Conservation (phyloP, 1,140 invertebrate genomes). For the Venturia canescens region DNA sequence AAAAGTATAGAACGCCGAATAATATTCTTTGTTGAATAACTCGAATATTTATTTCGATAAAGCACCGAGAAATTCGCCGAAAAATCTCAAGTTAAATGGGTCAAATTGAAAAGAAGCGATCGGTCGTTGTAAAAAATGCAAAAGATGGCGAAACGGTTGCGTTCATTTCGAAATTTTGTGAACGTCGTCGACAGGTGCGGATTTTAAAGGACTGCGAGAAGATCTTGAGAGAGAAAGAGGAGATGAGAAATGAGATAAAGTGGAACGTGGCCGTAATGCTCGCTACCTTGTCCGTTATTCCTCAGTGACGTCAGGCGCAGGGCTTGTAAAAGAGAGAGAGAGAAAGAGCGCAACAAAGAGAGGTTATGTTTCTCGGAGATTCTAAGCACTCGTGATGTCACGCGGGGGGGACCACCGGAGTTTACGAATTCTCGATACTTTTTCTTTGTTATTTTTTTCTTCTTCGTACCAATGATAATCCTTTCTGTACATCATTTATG, state of each 20-base stretch:
- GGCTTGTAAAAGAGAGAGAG: constrained; percentile 15
- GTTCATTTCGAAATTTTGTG: not conserved
- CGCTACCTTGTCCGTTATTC: constrained; percentile 63
- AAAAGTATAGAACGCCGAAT: too few relatives aligned
- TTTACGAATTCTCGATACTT: not conserved
- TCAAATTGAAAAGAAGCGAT: too few relatives aligned
- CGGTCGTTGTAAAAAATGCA: too few relatives aligned
- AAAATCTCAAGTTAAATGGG: too few relatives aligned
- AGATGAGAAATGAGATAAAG: constrained; percentile 52
- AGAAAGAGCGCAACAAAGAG: not conserved
- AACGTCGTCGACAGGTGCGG: constrained; percentile 8
- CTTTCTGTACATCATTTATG: not conserved
- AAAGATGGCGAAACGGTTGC: too few relatives aligned
- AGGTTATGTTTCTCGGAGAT: not conserved
- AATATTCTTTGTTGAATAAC: too few relatives aligned
- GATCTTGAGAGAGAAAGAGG: not conserved
- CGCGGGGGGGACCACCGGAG: constrained; percentile 8
- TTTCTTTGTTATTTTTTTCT: not conserved
- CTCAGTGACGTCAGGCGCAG: constrained; percentile 57
- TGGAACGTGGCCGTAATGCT: constrained; percentile 57
- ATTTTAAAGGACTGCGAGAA: constrained; percentile 8
- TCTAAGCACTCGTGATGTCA: constrained; percentile 19
- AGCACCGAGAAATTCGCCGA: too few relatives aligned
- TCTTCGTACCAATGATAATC: not conserved
- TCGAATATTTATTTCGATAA: too few relatives aligned